Evolutionary conservation across 1,140 invertebrate species (phyloP), one percentile per base, ranked within the genome.

Genomic region (Ladona fulva): DNA sequence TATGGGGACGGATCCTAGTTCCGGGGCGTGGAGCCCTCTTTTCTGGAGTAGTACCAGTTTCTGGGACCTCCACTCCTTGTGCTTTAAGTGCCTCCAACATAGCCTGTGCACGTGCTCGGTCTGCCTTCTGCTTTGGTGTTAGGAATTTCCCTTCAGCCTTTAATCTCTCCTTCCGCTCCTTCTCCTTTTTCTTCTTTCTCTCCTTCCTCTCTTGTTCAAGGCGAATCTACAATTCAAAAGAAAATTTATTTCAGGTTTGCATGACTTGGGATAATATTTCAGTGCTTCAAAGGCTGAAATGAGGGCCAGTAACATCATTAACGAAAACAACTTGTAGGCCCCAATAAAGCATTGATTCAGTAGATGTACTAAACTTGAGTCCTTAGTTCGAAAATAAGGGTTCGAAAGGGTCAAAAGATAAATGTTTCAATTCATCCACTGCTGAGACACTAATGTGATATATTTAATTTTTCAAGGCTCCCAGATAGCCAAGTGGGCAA

Each of bases 91-190:
- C 91, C 78, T 97, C 94, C 74, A 99, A 86, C 87, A 96, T 91
- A 59, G 93, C 93, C 84, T 96, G 92, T 1, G 95, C 94, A 80
- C 95, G 88, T 0, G 94, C 93, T 79, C 92, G 89, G 80, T 96
- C 95, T 80, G 95, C 92, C 83, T 95, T 96, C 83, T 99, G 96
- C 85, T 97, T 97, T 0, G 93, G 89, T 7, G 96, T 97, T 42
- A 99, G 85, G 25, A 97, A 86, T 87, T 97, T 98, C 0, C 97
- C 97, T 87, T 99, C 96, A 25, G 94, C 94, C 84, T 98, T 98
- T 52, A 97, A 85, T 82, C 94, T 89, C 83, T 97, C 95, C 85
- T 94, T 96, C 78, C 93, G 90, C 83, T 98, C 96, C 81, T 98
- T 98, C 87, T 98, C 96, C 83, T 97, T 97, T 81, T 95, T 90